Percentiles rank a stretch among this genome's conserved stretches.
Conservation (phyloP, 2,888 invertebrate genomes). For the Lissocephala sabroskyi region DNA sequence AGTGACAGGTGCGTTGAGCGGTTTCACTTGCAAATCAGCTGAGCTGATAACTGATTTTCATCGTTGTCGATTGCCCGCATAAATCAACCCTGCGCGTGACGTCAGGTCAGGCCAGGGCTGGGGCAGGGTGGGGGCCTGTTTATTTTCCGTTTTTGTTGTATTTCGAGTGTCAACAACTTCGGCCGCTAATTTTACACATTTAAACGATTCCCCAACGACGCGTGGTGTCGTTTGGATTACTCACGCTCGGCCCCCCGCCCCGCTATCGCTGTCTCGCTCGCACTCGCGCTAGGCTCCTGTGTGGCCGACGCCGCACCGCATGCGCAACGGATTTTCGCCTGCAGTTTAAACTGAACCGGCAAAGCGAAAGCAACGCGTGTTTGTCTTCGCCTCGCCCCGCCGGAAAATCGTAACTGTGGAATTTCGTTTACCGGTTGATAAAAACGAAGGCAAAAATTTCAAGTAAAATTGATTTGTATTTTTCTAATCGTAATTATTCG, state of each 20-base stretch:
- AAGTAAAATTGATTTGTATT: too few species aligned
- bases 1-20: conserved; percentile 52
- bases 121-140: too few species aligned
- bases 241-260: not conserved
- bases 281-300: conserved; percentile 7
- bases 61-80: too few species aligned
- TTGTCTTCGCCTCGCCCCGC: conserved; percentile 1
- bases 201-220: not conserved
- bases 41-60: conserved; percentile 9
- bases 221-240: conserved; percentile 14
- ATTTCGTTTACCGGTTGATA: too few species aligned
- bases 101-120: too few species aligned
- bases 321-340: conserved; percentile 42
- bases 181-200: too few species aligned
- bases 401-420: not conserved
- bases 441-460: not conserved
- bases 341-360: conserved; percentile 39
- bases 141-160: conserved; percentile 3
- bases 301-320: conserved; percentile 35
- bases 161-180: too few species aligned
- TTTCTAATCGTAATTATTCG: too few species aligned
- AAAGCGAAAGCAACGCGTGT: conserved; percentile 32
- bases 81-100: too few species aligned
- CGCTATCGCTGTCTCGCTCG: conserved; percentile 3
- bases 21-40: too few species aligned